These are phyloP conservation scores for Elmis aenea DNA, from an alignment of 2,888 invertebrate genomes.

Conservation along the genomic window DNA sequence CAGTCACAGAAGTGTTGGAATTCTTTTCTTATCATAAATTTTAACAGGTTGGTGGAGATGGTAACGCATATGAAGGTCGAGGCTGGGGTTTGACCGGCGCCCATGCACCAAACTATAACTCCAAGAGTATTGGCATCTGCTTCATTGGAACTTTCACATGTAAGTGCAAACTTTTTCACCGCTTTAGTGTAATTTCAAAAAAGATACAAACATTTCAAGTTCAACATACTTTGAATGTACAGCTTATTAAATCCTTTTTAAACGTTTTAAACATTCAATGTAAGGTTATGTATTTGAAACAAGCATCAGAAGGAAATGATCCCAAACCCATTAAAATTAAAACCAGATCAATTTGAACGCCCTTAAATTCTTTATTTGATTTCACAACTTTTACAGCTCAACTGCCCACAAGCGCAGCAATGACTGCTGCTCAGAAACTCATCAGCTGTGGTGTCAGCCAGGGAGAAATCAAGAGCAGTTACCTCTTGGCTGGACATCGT, in stretches of 20 bases:
- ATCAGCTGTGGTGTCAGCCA: slow-evolving; percentile 45
- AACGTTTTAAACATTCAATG: too few species aligned
- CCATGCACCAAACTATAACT: slow-evolving; percentile 55
- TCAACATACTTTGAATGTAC: slow-evolving; percentile 44
- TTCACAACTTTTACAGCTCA: too few species aligned
- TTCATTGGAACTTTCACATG: slow-evolving; percentile 53
- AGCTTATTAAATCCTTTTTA: too few species aligned
- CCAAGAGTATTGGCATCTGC: slow-evolving; percentile 54
- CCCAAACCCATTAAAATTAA: too few species aligned
- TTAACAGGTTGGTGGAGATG: slow-evolving; percentile 54
- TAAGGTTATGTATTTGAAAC: too few species aligned
- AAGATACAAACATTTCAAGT: not conserved
- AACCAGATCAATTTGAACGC: too few species aligned
- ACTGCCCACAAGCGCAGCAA: too few species aligned
- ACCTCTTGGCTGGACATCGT: slow-evolving; percentile 46
- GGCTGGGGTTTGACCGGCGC: slow-evolving; percentile 58
- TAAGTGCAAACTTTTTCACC: slow-evolving; percentile 21
- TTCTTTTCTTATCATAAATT: not conserved
- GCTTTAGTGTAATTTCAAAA: not conserved
- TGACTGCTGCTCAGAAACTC: slow-evolving; percentile 44
- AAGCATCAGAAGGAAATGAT: too few species aligned
- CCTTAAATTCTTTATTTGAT: too few species aligned
- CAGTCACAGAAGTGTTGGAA: too few species aligned
- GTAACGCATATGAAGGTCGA: slow-evolving; percentile 56
- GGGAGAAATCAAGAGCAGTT: slow-evolving; percentile 44